Base-by-base conservation (phyloP, 2,888 invertebrate species). In the Hermodice carunculata region DNA sequence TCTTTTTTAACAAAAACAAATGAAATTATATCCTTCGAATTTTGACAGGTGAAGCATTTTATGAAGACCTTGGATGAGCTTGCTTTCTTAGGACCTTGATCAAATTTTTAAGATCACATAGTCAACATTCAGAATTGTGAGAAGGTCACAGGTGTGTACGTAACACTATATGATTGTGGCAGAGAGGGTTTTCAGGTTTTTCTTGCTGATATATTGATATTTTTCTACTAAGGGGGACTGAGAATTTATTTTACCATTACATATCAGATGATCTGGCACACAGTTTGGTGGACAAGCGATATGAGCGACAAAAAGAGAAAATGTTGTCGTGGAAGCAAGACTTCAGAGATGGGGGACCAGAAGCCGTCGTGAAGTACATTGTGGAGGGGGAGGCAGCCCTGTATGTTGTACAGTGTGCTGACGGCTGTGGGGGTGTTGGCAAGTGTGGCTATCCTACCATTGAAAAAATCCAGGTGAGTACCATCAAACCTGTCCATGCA, bases 391-490 rank as follows among this genome's bases (percentile, higher is more conserved):
- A 72, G 26, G 70, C 75, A 32, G 75, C 72, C 42, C 60, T 69
- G 46, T 78, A 74, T 65, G 74, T 78, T 6, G 75, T 75, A 1
- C 66, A 60, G 44, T 78, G 76, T 69, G 61, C 51, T 17, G 77
- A 77, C 51, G 74, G 73, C 17, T 77, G 78, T 67, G 71, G 70
- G 56, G 78, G 77, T 8, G 71, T 77, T 8, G 73, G 71, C 1
- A 66, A 53, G 49, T 77, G 77, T 73, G 77, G 76, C 2, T 66
- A 76, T 51, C 78, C 78, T 4, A 67, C 68, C 19, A 64, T 75
- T 14, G 48, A 54, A 14, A 71, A 75, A 46, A 66, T 78, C 19
- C 68, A 77, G 76, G 62, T 62, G 8, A 26, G 46, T 52, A n/a
- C n/a, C n/a, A n/a, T n/a, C n/a, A 52, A n/a, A n/a, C n/a, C n/a